A percentile compares a stretch with the other conserved stretches of the same genome.
Conservation (phyloP, 2,888 invertebrate species). For the Xylota segnis region DNA sequence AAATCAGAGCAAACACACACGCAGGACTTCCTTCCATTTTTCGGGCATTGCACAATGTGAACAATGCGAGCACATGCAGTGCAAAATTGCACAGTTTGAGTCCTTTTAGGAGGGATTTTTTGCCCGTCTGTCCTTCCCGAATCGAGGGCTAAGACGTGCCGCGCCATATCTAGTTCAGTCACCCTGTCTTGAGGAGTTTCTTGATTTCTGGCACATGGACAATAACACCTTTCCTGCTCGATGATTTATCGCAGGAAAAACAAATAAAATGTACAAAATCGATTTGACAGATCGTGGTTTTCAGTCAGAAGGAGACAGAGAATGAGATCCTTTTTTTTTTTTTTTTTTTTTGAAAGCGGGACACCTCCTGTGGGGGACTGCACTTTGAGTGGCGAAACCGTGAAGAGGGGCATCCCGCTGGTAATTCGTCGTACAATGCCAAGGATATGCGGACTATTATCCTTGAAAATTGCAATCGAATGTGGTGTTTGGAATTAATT, state of each 20-base stretch:
- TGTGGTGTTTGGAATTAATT: constrained; percentile 75
- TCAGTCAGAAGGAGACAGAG: background rate
- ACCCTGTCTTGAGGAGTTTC: constrained; percentile 30
- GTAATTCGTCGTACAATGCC: constrained; percentile 18
- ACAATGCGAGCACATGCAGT: constrained; percentile 72
- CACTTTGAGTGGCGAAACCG: constrained; percentile 67
- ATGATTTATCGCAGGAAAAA: constrained; percentile 53
- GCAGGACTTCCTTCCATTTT: constrained; percentile 67
- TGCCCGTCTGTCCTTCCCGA: constrained; percentile 14
- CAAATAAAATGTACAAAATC: constrained; percentile 64
- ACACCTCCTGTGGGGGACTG: constrained; percentile 67
- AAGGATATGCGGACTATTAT: constrained; percentile 55
- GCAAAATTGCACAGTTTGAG: constrained; percentile 75
- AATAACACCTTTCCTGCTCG: constrained; percentile 66
- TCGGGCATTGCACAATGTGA: constrained; percentile 65
- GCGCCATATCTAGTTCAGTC: constrained; percentile 52
- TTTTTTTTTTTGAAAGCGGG: constrained; percentile 25
- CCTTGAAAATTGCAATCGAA: constrained; percentile 61
- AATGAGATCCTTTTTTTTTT: constrained; percentile 23
- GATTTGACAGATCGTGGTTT: constrained; percentile 76
- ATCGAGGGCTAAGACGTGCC: constrained; percentile 40
- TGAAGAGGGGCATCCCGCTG: constrained; percentile 65
- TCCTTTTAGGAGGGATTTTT: constrained; percentile 43
- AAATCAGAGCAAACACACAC: constrained; percentile 71
- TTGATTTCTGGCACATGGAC: constrained; percentile 73